phyloP scores from a whole-genome alignment of 2,797 vertebrate species.

The Catharus ustulatus region DNA sequence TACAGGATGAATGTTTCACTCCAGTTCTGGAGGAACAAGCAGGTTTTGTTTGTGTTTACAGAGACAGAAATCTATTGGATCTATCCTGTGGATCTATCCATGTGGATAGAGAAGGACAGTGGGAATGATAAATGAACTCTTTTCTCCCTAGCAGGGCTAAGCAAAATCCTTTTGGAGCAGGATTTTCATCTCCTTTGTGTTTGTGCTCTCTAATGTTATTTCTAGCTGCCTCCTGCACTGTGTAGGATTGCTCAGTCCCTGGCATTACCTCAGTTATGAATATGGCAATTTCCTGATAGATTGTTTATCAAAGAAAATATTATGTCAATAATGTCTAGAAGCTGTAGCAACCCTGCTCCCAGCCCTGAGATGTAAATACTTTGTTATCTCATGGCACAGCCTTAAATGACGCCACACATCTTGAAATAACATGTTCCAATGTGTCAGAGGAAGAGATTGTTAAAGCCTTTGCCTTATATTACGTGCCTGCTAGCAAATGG shows the following conservation, averaged over 20 bases:
- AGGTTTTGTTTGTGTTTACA: neutral
- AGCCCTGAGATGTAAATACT: conserved; percentile 51
- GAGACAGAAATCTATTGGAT: neutral
- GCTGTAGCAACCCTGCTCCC: conserved; percentile 22
- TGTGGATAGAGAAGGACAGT: neutral
- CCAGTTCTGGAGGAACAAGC: neutral
- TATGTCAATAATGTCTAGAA: conserved; percentile 53
- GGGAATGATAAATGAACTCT: neutral
- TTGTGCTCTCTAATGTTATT: neutral
- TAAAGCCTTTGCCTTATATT: conserved; percentile 58
- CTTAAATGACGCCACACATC: conserved; percentile 63
- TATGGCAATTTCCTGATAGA: conserved; percentile 48
- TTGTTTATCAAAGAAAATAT: conserved; percentile 55
- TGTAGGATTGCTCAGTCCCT: neutral
- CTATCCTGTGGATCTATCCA: neutral
- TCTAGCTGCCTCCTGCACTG: neutral
- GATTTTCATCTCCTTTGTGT: neutral
- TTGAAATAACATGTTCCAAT: conserved; percentile 74
- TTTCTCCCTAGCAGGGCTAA: neutral
- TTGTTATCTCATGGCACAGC: conserved; percentile 65
- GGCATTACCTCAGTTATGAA: conserved; percentile 21
- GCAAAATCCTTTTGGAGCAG: neutral
- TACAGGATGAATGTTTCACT: neutral
- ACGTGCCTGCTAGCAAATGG: conserved; percentile 70
- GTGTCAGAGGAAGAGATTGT: conserved; percentile 61